These are phyloP conservation scores for Elegia similella DNA, from an alignment of 2,888 invertebrate species.

Conservation along the genomic window DNA sequence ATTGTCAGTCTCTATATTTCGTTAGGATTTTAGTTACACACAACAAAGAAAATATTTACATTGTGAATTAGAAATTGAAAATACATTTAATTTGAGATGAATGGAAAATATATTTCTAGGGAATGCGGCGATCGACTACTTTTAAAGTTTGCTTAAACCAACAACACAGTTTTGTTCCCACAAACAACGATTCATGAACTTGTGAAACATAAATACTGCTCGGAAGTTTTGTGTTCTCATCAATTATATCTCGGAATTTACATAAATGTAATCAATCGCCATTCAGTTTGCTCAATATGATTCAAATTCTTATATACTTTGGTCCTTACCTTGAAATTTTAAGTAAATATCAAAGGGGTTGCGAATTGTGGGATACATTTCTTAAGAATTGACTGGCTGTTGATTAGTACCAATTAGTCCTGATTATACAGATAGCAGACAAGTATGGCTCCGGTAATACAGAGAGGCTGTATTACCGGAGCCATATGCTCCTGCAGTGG, in stretches of 20 bases:
- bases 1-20: too few species aligned
- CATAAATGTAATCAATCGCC: background rate
- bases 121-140: background rate
- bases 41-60: too few species aligned
- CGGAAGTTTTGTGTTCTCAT: background rate
- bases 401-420: too few species aligned
- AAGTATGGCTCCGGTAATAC: too few species aligned
- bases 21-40: too few species aligned
- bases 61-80: too few species aligned
- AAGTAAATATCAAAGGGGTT: too few species aligned
- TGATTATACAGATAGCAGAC: too few species aligned
- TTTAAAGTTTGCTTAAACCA: background rate
- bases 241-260: conserved; percentile 1
- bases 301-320: background rate
- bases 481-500: too few species aligned
- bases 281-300: background rate
- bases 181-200: conserved; percentile 5
- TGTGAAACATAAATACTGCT: conserved; percentile 2
- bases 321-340: background rate
- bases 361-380: too few species aligned
- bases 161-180: conserved; percentile 2
- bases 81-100: background rate
- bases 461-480: too few species aligned
- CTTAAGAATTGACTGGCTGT: too few species aligned
- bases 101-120: background rate